phyloP scores from a whole-genome alignment of 35 echinoderm and acorn worm species.

The Eucidaris tribuloides region DNA sequence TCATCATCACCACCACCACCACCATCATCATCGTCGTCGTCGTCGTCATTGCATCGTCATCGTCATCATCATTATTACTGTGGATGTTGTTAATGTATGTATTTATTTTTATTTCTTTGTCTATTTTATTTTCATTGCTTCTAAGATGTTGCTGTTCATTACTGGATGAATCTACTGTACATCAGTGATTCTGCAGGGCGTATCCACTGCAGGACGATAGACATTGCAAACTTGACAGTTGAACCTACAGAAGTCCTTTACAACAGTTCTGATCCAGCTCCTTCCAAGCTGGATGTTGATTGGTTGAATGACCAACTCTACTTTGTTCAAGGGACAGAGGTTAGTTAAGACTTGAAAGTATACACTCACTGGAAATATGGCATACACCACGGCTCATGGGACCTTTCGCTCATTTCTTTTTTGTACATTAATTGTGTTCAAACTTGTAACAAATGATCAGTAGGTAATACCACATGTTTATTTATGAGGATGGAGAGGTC shows the following conservation, averaged over 20 bases:
- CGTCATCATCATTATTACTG: too few relatives aligned
- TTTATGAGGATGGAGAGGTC: too few relatives aligned
- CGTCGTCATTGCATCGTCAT: too few relatives aligned
- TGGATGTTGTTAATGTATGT: neutral
- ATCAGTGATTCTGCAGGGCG: constrained; percentile 42
- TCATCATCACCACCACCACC: too few relatives aligned
- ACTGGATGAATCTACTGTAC: constrained; percentile 47
- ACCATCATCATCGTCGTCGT: too few relatives aligned
- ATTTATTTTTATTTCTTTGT: neutral
- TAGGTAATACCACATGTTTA: too few relatives aligned
- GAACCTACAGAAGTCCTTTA: constrained; percentile 46
- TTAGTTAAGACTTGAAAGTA: neutral
- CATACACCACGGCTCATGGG: too few relatives aligned
- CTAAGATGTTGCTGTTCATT: constrained; percentile 81
- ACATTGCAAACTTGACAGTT: constrained; percentile 17
- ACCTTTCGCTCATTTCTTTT: too few relatives aligned
- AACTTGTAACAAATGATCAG: too few relatives aligned
- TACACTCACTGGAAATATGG: too few relatives aligned
- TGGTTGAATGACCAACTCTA: constrained; percentile 84
- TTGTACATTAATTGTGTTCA: too few relatives aligned
- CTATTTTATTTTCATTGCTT: too few relatives aligned
- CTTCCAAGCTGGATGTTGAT: constrained; percentile 67
- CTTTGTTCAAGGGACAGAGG: constrained; percentile 56
- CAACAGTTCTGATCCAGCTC: neutral
- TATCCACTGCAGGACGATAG: constrained; percentile 27